Percentiles rank a stretch among this genome's conserved stretches.
phyloP scores from a whole-genome alignment of 2,113 vertebrate genomes.

The Eptatretus burgeri region DNA sequence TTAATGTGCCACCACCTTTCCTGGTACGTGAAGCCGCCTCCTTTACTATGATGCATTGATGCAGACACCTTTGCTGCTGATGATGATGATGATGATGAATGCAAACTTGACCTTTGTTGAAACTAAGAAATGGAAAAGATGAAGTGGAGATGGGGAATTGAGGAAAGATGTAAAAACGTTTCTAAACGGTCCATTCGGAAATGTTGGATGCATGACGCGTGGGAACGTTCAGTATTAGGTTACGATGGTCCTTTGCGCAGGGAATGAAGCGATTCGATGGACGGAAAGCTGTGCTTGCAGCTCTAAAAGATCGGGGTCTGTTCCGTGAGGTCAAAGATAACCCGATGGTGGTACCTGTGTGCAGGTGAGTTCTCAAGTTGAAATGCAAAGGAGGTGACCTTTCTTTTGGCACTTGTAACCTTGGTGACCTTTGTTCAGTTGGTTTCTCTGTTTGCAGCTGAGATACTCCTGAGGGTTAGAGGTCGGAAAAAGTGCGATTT shows the following conservation, averaged over 20 bases:
- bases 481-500: too few species aligned
- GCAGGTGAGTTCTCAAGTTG: slow-evolving; percentile 25
- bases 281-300: slow-evolving; percentile 33
- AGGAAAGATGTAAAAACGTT: too few species aligned
- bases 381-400: too few species aligned
- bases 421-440: too few species aligned
- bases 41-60: not conserved
- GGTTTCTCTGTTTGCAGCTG: too few species aligned
- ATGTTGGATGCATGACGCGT: not conserved
- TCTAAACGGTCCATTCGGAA: not conserved
- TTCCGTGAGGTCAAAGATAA: slow-evolving; percentile 48
- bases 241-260: slow-evolving; percentile 13
- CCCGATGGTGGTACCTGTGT: slow-evolving; percentile 68
- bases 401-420: too few species aligned
- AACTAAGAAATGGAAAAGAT: too few species aligned
- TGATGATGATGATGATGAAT: not conserved
- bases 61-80: not conserved
- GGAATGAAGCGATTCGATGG: slow-evolving; percentile 58
- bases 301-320: slow-evolving; percentile 32
- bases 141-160: too few species aligned
- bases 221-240: not conserved
- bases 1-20: slow-evolving; percentile 50
- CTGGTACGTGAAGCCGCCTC: slow-evolving; percentile 20
- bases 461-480: too few species aligned
- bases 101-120: too few species aligned